Conservation (phyloP, 2,113 vertebrate genomes). For the Aleadryas rufinucha region DNA sequence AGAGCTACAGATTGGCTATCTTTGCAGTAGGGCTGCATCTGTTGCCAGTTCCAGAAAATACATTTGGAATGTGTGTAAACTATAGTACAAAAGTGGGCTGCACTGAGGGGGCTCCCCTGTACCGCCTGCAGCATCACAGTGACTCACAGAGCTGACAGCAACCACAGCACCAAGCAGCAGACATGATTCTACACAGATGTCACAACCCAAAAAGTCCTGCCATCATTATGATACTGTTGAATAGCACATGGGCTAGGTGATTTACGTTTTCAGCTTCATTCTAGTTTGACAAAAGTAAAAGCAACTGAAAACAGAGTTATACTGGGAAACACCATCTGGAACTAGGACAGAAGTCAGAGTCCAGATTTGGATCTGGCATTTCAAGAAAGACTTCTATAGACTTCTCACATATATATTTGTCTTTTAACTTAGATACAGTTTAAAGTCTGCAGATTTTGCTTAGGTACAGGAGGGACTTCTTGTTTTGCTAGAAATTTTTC, state of each 20-base stretch:
- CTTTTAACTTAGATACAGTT: neutral
- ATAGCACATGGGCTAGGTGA: neutral
- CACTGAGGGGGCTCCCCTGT: neutral
- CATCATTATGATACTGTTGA: neutral
- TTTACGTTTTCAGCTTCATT: neutral
- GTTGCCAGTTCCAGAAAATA: neutral
- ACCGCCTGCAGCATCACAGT: fast-evolving
- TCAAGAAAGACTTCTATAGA: neutral
- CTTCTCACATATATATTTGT: neutral
- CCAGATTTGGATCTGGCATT: neutral
- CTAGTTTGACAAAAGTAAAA: neutral
- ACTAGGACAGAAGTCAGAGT: neutral
- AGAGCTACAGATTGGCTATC: neutral
- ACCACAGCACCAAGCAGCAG: neutral
- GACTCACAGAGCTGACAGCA: neutral
- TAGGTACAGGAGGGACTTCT: neutral
- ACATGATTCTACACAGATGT: fast-evolving
- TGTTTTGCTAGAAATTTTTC: neutral
- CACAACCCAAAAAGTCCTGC: neutral
- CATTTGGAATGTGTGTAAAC: neutral
- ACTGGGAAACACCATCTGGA: neutral
- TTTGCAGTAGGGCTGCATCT: neutral
- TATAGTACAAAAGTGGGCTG: neutral
- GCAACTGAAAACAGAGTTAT: neutral
- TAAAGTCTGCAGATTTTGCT: neutral